These are phyloP conservation scores for Rhinoptilus africanus DNA, from an alignment of 2,113 vertebrate species.

Conservation along the genomic window DNA sequence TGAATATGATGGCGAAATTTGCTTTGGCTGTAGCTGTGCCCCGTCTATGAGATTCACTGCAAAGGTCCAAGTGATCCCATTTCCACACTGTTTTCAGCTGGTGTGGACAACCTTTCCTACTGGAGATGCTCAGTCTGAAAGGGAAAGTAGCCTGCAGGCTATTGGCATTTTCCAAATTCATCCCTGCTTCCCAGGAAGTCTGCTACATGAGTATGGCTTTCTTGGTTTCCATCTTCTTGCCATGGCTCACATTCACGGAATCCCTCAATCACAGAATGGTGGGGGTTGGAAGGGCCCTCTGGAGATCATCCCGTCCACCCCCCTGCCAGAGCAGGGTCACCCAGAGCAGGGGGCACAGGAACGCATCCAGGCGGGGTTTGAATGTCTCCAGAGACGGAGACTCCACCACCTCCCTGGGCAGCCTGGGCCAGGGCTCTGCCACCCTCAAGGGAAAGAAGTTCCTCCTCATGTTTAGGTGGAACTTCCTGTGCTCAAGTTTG, in stretches of 20 bases:
- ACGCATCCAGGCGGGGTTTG: too few species aligned
- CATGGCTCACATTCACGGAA: background rate
- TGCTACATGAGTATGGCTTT: rapidly evolving
- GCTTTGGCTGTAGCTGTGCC: background rate
- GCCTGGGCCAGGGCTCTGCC: too few species aligned
- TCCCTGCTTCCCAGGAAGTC: background rate
- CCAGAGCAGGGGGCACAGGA: too few species aligned
- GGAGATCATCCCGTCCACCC: too few species aligned
- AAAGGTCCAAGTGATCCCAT: background rate
- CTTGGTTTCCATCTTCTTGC: background rate
- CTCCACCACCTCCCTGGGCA: too few species aligned
- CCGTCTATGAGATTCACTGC: rapidly evolving
- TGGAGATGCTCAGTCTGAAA: background rate
- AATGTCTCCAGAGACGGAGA: too few species aligned
- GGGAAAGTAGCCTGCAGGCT: background rate
- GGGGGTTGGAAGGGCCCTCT: too few species aligned
- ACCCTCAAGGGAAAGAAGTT: too few species aligned
- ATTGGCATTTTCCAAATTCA: background rate
- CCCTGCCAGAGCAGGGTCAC: too few species aligned
- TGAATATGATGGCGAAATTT: background rate
- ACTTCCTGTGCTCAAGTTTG: too few species aligned
- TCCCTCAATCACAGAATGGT: too few species aligned
- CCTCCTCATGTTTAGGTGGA: too few species aligned
- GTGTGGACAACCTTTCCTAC: background rate
- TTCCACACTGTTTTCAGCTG: rapidly evolving